Percentiles rank a stretch among this genome's conserved stretches.
Conservation (phyloP, 2,113 vertebrate genomes). For the Pyrgilauda ruficollis region DNA sequence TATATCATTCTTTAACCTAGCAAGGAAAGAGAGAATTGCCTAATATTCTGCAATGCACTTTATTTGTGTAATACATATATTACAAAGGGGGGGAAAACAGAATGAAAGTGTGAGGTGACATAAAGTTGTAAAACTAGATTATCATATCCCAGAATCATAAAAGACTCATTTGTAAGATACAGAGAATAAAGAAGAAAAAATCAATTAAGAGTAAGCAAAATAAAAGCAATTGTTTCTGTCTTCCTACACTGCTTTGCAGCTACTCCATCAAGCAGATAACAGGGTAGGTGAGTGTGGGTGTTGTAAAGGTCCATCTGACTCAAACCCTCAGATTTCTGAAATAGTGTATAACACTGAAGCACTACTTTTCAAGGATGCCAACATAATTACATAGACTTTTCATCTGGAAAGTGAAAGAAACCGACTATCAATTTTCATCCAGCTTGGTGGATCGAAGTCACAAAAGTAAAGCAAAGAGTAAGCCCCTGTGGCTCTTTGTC, state of each 20-base stretch:
- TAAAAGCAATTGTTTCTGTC: slow-evolving; percentile 46
- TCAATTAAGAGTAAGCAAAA: slow-evolving; percentile 44
- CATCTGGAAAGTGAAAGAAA: slow-evolving; percentile 11
- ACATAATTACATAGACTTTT: neutral
- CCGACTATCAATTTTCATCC: neutral
- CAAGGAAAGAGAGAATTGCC: slow-evolving; percentile 28
- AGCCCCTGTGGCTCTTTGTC: neutral
- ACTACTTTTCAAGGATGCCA: neutral
- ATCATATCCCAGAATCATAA: slow-evolving; percentile 56
- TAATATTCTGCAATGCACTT: slow-evolving; percentile 15
- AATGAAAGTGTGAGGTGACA: neutral
- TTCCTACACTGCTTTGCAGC: slow-evolving; percentile 5
- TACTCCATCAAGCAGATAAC: neutral
- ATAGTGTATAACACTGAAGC: neutral
- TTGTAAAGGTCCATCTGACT: slow-evolving; percentile 22
- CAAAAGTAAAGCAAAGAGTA: neutral
- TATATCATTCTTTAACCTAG: slow-evolving; percentile 60
- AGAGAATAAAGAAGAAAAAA: slow-evolving; percentile 1
- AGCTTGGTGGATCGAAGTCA: neutral
- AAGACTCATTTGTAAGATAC: slow-evolving; percentile 34
- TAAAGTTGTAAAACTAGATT: slow-evolving; percentile 54
- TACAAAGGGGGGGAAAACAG: neutral
- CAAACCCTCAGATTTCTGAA: neutral
- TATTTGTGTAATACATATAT: slow-evolving; percentile 44
- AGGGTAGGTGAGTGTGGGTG: neutral